Base-by-base conservation (phyloP, 2,113 vertebrate species). In the Sterrhoptilus dennistouni region DNA sequence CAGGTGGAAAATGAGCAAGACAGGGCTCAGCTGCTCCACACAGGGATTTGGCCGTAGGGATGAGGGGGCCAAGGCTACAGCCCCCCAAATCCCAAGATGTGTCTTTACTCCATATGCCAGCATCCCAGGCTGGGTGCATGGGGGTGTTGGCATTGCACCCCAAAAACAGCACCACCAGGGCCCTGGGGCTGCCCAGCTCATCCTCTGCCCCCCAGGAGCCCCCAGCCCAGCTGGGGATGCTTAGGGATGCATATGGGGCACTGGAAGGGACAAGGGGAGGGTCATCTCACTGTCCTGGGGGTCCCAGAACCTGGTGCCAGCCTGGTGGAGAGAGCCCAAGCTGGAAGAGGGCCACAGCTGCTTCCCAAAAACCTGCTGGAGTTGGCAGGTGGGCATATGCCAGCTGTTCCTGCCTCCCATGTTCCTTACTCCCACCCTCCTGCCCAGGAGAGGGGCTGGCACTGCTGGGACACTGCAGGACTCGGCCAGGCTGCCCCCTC, bases 231-330 rank as follows among this genome's bases (percentile, higher is more conserved):
- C 57, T 16, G 23, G 19, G 15, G 36, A 78, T 33, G 64, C 14
- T 83, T 4, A 6, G 9, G 29, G 42, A 6, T 22, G 18, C 14
- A 35, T n/a, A 27, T 0, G 0, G 38, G 15, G 4, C 31, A 35
- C 12, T 0, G 1, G n/a, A 63, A 31, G 47, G 29, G 77, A 59
- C 0, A 8, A 54, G 36, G 42, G 6, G 33, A 92, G 12, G 56
- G 36, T 11, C 71, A 61, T 19, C 12, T 18, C 0, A 0, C 36
- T 3, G 5, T 44, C 47, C 52, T 4, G 0, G 7, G 11, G 12
- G 10, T 57, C n/a, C 25, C 52, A 35, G 42, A 18, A 25, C 14
- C 40, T n/a, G 7, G 3, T 61, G 56, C 31, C 60, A 85, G 18
- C 47, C 68, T 3, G 2, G 24, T 3, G 1, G 16, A 52, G 24